Conservation (phyloP, 2,888 invertebrate genomes). For the Lochmaea capreae region DNA sequence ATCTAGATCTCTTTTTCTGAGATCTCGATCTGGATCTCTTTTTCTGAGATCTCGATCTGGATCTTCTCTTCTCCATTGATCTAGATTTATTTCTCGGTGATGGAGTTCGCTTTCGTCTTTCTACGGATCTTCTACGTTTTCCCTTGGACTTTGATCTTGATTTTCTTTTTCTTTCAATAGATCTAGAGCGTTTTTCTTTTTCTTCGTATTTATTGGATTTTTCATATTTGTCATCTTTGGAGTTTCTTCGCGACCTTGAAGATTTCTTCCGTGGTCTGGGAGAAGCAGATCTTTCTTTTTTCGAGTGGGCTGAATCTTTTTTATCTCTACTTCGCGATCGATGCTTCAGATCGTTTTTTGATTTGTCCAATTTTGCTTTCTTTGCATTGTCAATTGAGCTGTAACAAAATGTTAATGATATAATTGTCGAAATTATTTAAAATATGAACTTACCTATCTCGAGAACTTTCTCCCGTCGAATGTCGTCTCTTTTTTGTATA, state of each 20-base stretch:
- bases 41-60: slow-evolving; percentile 28
- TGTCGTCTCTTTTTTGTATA: slow-evolving; percentile 68
- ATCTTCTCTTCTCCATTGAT: slow-evolving; percentile 15
- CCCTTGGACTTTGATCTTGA: slow-evolving; percentile 29
- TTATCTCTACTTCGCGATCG: slow-evolving; percentile 39
- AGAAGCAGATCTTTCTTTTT: slow-evolving; percentile 36
- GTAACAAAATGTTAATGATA: slow-evolving; percentile 32
- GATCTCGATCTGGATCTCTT: slow-evolving; percentile 31
- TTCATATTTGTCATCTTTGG: slow-evolving; percentile 27
- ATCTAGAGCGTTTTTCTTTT: slow-evolving; percentile 39
- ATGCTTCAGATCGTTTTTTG: slow-evolving; percentile 38
- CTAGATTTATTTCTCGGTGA: slow-evolving; percentile 22
- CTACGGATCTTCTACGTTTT: slow-evolving; percentile 21
- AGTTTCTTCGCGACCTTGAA: slow-evolving; percentile 32
- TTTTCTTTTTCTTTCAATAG: slow-evolving; percentile 36
- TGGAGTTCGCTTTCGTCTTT: slow-evolving; percentile 23
- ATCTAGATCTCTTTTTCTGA: slow-evolving; percentile 51
- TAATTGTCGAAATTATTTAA: neutral
- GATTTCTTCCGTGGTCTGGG: slow-evolving; percentile 34
- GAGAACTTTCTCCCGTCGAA: slow-evolving; percentile 69
- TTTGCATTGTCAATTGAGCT: slow-evolving; percentile 59
- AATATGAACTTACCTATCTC: slow-evolving; percentile 67
- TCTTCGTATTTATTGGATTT: slow-evolving; percentile 41
- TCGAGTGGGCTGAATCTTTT: slow-evolving; percentile 29
- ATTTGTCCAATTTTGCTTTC: slow-evolving; percentile 45